phyloP scores from a whole-genome alignment of 1,140 invertebrate genomes.

The Drosophila murphyi region DNA sequence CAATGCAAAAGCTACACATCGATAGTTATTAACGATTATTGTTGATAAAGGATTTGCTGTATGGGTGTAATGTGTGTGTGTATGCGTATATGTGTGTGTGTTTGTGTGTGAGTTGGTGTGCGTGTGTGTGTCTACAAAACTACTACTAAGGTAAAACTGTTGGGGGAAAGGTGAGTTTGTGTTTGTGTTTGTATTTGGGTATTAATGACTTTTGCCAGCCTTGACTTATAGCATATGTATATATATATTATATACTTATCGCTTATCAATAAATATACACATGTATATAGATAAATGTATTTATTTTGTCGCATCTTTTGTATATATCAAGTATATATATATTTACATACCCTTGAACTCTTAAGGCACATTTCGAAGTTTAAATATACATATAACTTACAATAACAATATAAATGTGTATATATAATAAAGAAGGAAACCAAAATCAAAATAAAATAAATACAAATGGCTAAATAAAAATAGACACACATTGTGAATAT shows the following conservation, averaged over 20 bases:
- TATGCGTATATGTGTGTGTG: constrained; percentile 23
- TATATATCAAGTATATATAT: constrained; percentile 21
- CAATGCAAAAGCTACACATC: constrained; percentile 58
- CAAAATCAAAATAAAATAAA: constrained; percentile 2
- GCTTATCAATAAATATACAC: constrained; percentile 42
- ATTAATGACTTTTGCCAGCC: constrained; percentile 3
- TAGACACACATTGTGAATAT: neutral
- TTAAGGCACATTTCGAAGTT: constrained; percentile 78
- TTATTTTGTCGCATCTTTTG: constrained; percentile 8
- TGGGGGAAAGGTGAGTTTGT: constrained; percentile 23
- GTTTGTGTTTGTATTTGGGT: constrained; percentile 8
- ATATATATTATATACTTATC: constrained; percentile 16
- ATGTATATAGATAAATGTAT: constrained; percentile 16
- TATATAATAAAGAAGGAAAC: constrained; percentile 26
- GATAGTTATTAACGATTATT: constrained; percentile 40
- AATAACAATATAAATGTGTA: constrained; percentile 37
- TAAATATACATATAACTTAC: constrained; percentile 50
- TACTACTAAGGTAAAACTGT: constrained; percentile 78
- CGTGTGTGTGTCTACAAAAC: constrained; percentile 68
- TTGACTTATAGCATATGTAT: constrained; percentile 33
- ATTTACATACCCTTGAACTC: constrained; percentile 54
- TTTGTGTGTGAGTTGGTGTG: neutral
- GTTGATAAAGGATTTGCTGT: neutral
- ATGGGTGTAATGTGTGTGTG: constrained; percentile 27
- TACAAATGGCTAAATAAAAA: constrained; percentile 4